Evolutionary conservation across 2,888 invertebrate species (phyloP), one percentile per base, ranked within the genome.

Genomic region (Amiota mariae): DNA sequence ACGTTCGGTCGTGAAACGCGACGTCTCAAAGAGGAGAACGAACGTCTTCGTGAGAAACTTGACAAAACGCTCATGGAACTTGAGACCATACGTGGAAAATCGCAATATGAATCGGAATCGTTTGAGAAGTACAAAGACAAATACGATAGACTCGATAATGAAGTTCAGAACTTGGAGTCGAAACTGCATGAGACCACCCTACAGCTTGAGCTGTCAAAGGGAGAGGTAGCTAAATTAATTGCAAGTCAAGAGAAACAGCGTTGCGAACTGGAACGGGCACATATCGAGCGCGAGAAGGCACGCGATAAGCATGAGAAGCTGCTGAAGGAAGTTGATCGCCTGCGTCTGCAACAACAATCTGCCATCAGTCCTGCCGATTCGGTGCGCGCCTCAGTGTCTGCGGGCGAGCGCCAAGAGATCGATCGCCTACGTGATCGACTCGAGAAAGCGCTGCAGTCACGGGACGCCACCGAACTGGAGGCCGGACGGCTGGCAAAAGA

Each of bases 281-380:
- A 95, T 86, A 96, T 97, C 88, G 97, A 97, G 90, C 94, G 95
- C 82, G 97, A 97, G 88, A 97, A 97, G 91, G 93, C 96, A 77
- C 92, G 95, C 81, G 97, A 97, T 85, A 92, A 96, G 77, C 94
- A 96, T 88, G 97, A 97, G 87, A 96, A 96, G 90, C 90, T 96
- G 85, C 90, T 93, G 68, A 92, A 92, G 73, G 92, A 93, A 87
- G 90, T 93, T 63, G 93, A 93, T 85, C 90, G 93, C 80, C 88
- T 93, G 79, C 91, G 93, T 82, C 82, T 89, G 79, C 89, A 89
- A 82, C 88, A 88, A 80, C 87, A 86, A 89, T 91, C 91, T 80
- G 89, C 91, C 88, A 86, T 90, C 75, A 90, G 90, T 85, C 90
- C 90, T 77, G 88, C 88, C 81, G 88, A 88, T 70, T 86, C 88